Evolutionary conservation across 30 jellyfish, hydroid and myxozoan genomes (phyloP).

Genomic region (Clytia hemisphaerica): DNA sequence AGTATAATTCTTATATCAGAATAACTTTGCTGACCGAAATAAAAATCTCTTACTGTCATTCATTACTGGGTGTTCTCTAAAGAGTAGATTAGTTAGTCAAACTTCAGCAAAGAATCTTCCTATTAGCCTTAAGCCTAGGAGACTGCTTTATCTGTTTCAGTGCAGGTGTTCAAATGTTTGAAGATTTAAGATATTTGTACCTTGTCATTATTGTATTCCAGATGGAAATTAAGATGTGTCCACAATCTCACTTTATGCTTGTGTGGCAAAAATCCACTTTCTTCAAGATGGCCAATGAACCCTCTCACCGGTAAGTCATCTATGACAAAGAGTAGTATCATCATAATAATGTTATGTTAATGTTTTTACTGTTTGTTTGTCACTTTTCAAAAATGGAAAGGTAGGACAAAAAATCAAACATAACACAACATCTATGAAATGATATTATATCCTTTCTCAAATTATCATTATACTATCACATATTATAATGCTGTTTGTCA

Average conservation of each 20-base stretch:
- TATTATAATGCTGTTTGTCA: not conserved
- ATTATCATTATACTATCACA: not conserved
- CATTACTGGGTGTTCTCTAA: too few species aligned
- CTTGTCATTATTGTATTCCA: conserved; percentile 74
- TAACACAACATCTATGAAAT: not conserved
- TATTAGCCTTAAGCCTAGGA: too few species aligned
- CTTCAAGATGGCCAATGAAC: conserved; percentile 93
- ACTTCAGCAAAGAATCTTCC: too few species aligned
- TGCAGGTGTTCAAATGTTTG: too few species aligned
- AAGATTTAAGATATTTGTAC: not conserved
- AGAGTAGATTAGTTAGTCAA: too few species aligned
- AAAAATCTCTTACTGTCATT: too few species aligned
- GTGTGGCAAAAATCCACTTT: conserved; percentile 87
- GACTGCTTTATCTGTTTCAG: too few species aligned
- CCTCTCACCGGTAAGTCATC: conserved; percentile 96
- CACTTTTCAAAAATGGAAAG: not conserved
- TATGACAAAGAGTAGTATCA: conserved; percentile 3
- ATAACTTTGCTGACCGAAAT: too few species aligned
- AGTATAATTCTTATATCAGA: too few species aligned
- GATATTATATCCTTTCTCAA: not conserved
- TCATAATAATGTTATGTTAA: too few species aligned
- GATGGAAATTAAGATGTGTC: conserved; percentile 69
- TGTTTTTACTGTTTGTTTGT: too few species aligned
- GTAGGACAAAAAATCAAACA: not conserved
- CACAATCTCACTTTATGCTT: conserved; percentile 76